These are phyloP conservation scores for Bombyx huttoni DNA, from an alignment of 2,888 invertebrate genomes.

Conservation along the genomic window DNA sequence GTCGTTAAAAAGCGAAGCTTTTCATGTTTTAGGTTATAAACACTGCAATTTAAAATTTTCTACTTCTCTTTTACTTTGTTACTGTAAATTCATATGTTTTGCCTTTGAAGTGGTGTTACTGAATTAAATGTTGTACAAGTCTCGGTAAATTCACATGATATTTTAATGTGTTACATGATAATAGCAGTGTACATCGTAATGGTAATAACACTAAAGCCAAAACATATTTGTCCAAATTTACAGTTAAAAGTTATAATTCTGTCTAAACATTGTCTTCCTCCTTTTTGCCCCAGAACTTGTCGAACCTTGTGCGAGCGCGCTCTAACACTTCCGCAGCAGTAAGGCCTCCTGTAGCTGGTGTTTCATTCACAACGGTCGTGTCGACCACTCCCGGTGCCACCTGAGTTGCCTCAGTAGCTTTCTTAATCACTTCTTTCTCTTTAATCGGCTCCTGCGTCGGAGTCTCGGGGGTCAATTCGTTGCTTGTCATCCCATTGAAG, in stretches of 20 bases:
- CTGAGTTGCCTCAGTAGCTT: slow-evolving; percentile 61
- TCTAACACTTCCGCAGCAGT: slow-evolving; percentile 83
- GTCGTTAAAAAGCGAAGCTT: slow-evolving; percentile 63
- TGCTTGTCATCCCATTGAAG: slow-evolving; percentile 33
- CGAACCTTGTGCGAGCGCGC: slow-evolving; percentile 86
- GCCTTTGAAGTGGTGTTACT: background rate
- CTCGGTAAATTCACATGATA: background rate
- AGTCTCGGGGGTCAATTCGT: slow-evolving; percentile 54
- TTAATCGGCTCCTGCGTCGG: slow-evolving; percentile 41
- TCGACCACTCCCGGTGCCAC: slow-evolving; percentile 72
- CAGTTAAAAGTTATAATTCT: slow-evolving; percentile 17
- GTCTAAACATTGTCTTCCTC: slow-evolving; percentile 73
- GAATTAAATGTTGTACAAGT: background rate
- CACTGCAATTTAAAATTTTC: slow-evolving; percentile 35
- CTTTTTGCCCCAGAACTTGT: slow-evolving; percentile 86
- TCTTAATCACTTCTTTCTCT: slow-evolving; percentile 56
- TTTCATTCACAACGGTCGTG: slow-evolving; percentile 63
- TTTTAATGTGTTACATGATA: background rate
- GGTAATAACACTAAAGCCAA: background rate
- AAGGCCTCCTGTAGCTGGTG: slow-evolving; percentile 53
- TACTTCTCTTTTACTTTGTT: slow-evolving; percentile 24
- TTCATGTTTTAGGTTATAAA: slow-evolving; percentile 33
- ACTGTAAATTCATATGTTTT: slow-evolving; percentile 25
- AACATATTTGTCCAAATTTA: slow-evolving; percentile 25
- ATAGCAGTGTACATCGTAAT: too few relatives aligned